Base-by-base conservation (phyloP, 2,888 invertebrate species). In the Torymus auratus region DNA sequence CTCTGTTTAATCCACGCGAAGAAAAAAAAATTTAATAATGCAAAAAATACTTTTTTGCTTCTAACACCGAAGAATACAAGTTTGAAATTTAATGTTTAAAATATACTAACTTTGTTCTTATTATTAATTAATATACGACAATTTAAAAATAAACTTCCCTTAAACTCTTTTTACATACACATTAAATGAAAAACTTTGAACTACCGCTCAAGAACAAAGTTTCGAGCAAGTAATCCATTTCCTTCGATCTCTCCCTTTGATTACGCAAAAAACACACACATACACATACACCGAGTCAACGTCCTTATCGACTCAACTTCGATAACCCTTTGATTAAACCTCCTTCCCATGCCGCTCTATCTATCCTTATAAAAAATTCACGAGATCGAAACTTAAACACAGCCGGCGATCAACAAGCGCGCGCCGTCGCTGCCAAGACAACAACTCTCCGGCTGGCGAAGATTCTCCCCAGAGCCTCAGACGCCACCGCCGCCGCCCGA, bases 391-490 rank as follows among this genome's bases (percentile, higher is more conserved):
- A 64, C 50, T 69, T 64, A 69, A 79, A 79, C 11, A 74, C 65
- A 70, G 17, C 28, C 28, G 15, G 67, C 53, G 70, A 75, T 80
- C 70, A 70, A 65, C 80, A 75, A 50, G 62, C 61, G 10, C 20
- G 15, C 61, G 7, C 41, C 41, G 7, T 41, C 7, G 41, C 41
- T 41, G 7, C 41, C 41, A 41, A 41, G 41, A 41, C 41, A 41
- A 41, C 41, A 41, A 41, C 41, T 41, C 41, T 41, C 65, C 83
- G 84, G 62, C 67, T 10, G 81, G 65, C 79, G 61, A 79, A 14
- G 71, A 83, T 71, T 82, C 69, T 72, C 67, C 50, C 82, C 65
- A 14, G 23, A 64, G 70, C 7, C 41, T 41, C 7, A 5, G 41
- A 5, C 41, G 41, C 5, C 41, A 7, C 5, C 41, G 5, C 41